These are phyloP conservation scores for Orchesellides sinensis DNA, from an alignment of 2,888 invertebrate species.

Conservation along the genomic window DNA sequence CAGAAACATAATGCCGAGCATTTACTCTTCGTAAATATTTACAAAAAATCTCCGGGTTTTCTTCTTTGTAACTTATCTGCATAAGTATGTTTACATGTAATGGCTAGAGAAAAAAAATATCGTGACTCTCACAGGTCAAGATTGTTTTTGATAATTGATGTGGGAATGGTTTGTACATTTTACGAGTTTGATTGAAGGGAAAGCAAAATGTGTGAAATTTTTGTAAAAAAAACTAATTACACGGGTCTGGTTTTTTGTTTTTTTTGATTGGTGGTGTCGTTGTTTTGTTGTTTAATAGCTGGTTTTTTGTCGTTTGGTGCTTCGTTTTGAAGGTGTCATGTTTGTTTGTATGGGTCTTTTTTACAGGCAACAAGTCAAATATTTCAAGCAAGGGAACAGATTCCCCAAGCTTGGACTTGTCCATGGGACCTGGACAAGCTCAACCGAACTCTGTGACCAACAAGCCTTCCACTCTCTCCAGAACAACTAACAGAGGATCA, in stretches of 20 bases:
- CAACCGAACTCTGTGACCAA: slow-evolving; percentile 28
- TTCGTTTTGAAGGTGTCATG: slow-evolving; percentile 37
- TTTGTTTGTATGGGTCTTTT: slow-evolving; percentile 77
- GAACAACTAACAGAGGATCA: slow-evolving; percentile 74
- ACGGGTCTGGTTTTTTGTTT: slow-evolving; percentile 15
- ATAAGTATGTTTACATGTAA: too few species aligned
- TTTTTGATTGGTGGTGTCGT: slow-evolving; percentile 23
- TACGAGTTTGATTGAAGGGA: slow-evolving; percentile 27
- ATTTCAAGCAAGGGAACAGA: slow-evolving; percentile 76
- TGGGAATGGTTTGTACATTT: too few species aligned
- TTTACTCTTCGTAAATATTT: too few species aligned
- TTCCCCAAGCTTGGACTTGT: slow-evolving; percentile 71
- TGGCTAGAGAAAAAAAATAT: too few species aligned
- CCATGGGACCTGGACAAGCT: slow-evolving; percentile 63
- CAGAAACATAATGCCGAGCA: too few species aligned
- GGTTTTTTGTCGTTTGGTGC: slow-evolving; percentile 25
- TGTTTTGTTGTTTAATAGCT: too few species aligned
- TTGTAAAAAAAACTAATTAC: slow-evolving; percentile 7
- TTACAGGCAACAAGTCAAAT: slow-evolving; percentile 79
- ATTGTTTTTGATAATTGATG: too few species aligned
- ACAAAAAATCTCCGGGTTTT: too few species aligned
- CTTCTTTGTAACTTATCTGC: too few species aligned
- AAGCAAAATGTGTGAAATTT: slow-evolving; percentile 6
- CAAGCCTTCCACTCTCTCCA: slow-evolving; percentile 66
- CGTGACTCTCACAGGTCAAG: too few species aligned